Conservation (phyloP, 2,888 invertebrate species). For the Melolontha melolontha region DNA sequence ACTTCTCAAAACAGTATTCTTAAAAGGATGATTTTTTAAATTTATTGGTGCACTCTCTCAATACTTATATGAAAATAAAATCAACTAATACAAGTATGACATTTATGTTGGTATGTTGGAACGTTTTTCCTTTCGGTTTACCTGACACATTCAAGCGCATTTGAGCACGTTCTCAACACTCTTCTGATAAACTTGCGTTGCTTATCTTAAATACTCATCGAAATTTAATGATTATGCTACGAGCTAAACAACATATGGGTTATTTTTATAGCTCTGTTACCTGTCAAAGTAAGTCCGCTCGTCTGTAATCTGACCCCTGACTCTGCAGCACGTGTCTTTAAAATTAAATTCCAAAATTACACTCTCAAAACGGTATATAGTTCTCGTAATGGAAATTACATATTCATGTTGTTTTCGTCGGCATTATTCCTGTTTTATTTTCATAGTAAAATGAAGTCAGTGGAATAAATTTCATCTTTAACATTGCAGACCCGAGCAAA, state of each 20-base stretch:
- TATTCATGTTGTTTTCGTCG: neutral
- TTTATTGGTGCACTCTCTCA: too few relatives aligned
- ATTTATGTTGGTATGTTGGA: constrained; percentile 18
- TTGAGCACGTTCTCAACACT: constrained; percentile 31
- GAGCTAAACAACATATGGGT: constrained; percentile 45
- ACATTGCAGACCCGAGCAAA: too few relatives aligned
- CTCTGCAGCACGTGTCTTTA: constrained; percentile 48
- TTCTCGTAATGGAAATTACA: constrained; percentile 13
- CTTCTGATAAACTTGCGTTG: constrained; percentile 41
- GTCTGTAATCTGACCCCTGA: constrained; percentile 48
- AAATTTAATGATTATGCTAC: constrained; percentile 45
- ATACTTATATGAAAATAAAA: constrained; percentile 6
- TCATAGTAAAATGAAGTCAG: too few relatives aligned
- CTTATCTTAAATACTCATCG: constrained; percentile 44
- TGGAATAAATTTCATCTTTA: too few relatives aligned
- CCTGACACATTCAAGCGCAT: constrained; percentile 35
- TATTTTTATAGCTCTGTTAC: constrained; percentile 44
- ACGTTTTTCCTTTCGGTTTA: constrained; percentile 23
- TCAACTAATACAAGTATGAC: constrained; percentile 32
- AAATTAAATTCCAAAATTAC: constrained; percentile 51
- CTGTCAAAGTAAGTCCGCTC: constrained; percentile 46
- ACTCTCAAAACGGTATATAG: neutral
- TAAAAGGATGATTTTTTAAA: too few relatives aligned
- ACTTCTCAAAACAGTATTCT: too few relatives aligned
- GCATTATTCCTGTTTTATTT: too few relatives aligned